phyloP scores from a whole-genome alignment of 35 echinoderm and acorn worm species.

The Holothuria glaberrima region DNA sequence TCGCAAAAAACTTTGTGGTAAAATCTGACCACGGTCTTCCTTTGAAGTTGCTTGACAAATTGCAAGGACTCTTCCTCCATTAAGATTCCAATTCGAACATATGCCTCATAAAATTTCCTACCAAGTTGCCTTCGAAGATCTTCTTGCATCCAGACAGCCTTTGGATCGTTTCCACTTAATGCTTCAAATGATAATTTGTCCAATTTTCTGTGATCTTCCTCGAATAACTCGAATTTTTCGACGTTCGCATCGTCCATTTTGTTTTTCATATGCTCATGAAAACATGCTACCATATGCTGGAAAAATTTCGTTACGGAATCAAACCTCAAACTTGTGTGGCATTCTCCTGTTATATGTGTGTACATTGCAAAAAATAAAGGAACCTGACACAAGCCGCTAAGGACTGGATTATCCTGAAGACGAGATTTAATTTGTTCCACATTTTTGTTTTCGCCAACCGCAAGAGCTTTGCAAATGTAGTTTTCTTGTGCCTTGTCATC shows the following conservation, averaged over 20 bases:
- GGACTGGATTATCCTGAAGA: neutral
- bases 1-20: too few relatives aligned
- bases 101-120: neutral
- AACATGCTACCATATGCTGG: neutral
- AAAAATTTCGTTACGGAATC: slow-evolving; percentile 20
- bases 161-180: neutral
- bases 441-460: neutral
- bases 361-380: slow-evolving; percentile 15
- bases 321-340: neutral
- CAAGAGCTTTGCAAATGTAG: neutral
- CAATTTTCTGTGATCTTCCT: neutral
- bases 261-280: slow-evolving; percentile 24
- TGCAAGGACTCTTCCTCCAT: neutral
- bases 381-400: neutral
- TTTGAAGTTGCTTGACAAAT: neutral
- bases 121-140: neutral
- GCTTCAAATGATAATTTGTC: slow-evolving; percentile 22
- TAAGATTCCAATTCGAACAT: slow-evolving; percentile 9
- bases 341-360: neutral
- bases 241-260: neutral
- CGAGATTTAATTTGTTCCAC: neutral
- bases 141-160: neutral
- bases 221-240: neutral
- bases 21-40: neutral
- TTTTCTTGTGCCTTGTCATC: neutral